Percentiles rank a stretch among this genome's conserved stretches.
Evolutionary conservation across 2,113 vertebrate species (phyloP).

Genomic region (Aix galericulata): DNA sequence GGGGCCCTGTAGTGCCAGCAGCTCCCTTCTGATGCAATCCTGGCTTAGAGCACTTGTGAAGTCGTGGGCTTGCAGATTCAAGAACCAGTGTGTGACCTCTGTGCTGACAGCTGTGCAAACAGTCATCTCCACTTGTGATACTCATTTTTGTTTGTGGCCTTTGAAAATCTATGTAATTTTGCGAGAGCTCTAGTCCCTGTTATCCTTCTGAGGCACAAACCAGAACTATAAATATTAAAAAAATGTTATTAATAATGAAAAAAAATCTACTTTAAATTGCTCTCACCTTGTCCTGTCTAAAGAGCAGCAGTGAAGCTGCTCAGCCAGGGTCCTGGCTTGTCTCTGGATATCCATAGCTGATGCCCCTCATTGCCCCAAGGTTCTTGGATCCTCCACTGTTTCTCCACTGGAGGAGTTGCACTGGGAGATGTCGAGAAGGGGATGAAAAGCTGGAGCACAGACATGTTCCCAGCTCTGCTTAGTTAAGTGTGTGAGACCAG

Average conservation of each 20-base stretch:
- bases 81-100: not conserved
- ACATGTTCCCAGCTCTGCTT: not conserved
- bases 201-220: not conserved
- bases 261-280: not conserved
- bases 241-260: no score
- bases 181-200: not conserved
- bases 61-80: not conserved
- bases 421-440: not conserved
- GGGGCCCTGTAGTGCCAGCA: not conserved
- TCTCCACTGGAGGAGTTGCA: not conserved
- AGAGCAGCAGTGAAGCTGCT: not conserved
- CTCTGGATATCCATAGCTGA: not conserved
- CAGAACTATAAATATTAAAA: not conserved
- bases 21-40: not conserved
- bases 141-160: not conserved
- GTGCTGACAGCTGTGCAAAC: not conserved
- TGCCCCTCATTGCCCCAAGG: rapidly evolving
- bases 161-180: not conserved
- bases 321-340: no score
- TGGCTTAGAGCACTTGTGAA: not conserved
- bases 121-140: not conserved
- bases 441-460: not conserved
- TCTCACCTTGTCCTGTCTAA: not conserved
- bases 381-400: not conserved
- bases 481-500: not conserved